Conservation (phyloP, 1,140 invertebrate genomes). For the Ceratitis capitata region DNA sequence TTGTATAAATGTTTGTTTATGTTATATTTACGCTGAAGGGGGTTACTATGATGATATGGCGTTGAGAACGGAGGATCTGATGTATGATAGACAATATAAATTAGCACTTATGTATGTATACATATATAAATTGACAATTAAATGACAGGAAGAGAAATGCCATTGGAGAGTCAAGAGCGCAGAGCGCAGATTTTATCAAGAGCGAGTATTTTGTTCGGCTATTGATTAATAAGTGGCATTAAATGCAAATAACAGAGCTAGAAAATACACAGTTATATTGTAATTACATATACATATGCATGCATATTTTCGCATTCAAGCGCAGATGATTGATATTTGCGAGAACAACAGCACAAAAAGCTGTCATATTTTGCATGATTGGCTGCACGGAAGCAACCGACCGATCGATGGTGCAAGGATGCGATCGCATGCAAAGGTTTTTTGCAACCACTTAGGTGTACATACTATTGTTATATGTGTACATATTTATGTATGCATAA, state of each 20-base stretch:
- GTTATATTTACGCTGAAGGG: too few relatives aligned
- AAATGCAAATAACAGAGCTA: background rate
- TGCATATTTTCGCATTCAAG: background rate
- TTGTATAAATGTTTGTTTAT: background rate
- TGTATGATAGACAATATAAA: constrained; percentile 2
- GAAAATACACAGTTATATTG: background rate
- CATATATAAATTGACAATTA: background rate
- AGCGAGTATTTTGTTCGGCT: too few relatives aligned
- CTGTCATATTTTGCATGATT: constrained; percentile 26
- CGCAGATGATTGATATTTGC: constrained; percentile 36
- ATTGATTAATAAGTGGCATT: background rate
- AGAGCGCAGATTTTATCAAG: background rate
- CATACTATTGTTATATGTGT: background rate
- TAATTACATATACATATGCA: background rate
- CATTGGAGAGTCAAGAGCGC: background rate
- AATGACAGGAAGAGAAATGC: background rate
- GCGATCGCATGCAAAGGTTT: background rate
- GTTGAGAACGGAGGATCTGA: background rate
- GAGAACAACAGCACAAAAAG: background rate
- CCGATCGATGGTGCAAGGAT: background rate
- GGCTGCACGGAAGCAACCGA: background rate
- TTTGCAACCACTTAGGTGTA: background rate
- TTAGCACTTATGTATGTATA: constrained; percentile 9
- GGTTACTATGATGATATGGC: background rate
- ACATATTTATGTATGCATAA: background rate